Conservation (phyloP, 2,113 vertebrate species). For the Pterocles gutturalis region DNA sequence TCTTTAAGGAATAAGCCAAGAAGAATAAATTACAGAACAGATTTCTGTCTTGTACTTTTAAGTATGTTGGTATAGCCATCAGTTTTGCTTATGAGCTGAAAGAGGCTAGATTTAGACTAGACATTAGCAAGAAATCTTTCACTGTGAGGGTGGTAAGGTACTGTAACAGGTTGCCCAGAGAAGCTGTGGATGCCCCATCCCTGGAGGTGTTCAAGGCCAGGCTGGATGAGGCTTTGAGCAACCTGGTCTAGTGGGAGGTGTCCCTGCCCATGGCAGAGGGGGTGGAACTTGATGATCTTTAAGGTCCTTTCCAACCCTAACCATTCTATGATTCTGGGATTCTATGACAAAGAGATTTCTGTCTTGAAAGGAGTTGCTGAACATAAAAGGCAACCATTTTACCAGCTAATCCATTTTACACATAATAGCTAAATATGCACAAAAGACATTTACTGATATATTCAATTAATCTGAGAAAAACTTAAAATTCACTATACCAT, state of each 20-base stretch:
- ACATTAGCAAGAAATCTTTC: no score
- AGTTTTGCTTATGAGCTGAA: neutral
- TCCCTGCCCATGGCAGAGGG: no score
- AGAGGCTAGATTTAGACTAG: no score
- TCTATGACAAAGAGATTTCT: neutral
- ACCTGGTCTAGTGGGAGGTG: no score
- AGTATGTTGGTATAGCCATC: neutral
- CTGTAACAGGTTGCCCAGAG: no score
- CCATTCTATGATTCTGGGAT: no score
- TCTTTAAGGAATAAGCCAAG: neutral
- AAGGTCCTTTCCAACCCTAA: no score
- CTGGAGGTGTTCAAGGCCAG: no score
- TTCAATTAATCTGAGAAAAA: neutral
- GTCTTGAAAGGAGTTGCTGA: neutral
- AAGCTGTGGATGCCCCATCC: no score
- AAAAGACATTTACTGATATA: neutral
- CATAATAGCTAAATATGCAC: neutral
- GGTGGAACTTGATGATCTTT: no score
- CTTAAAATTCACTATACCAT: constrained; percentile 80
- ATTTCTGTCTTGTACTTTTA: neutral
- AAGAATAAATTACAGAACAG: neutral
- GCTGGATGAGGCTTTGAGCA: no score
- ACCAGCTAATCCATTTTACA: neutral
- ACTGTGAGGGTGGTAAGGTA: no score
- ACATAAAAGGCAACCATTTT: neutral